Percentiles rank a stretch among this genome's conserved stretches.
Conservation (phyloP, 2,797 vertebrate species). For the Rhadinocentrus ornatus region DNA sequence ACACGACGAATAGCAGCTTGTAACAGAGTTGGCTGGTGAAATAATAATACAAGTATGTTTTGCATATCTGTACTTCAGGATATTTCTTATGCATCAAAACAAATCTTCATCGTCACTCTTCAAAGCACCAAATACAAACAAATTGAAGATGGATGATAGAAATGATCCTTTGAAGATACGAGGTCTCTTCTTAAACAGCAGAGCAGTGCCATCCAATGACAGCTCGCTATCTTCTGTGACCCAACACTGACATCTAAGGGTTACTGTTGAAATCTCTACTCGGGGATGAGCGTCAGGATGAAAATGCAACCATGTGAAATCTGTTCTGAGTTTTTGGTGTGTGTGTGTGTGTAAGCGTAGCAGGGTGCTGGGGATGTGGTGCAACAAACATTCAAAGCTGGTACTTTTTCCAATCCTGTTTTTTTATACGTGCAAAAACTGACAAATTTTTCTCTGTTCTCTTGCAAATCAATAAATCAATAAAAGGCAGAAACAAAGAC, state of each 20-base stretch:
- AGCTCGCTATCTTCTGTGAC: constrained; percentile 33
- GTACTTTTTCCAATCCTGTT: too few relatives aligned
- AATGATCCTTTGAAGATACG: constrained; percentile 18
- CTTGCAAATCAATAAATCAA: not conserved
- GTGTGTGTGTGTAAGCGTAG: not conserved
- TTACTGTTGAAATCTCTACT: constrained; percentile 22
- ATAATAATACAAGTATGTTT: not conserved
- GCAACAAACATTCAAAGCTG: not conserved
- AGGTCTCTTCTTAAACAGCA: constrained; percentile 13
- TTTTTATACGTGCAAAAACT: too few relatives aligned
- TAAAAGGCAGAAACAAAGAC: not conserved
- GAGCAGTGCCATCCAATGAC: not conserved
- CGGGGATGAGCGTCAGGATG: too few relatives aligned
- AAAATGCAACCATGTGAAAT: not conserved
- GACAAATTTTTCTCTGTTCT: too few relatives aligned
- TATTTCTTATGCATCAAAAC: too few relatives aligned
- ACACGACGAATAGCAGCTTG: too few relatives aligned
- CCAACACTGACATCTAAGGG: constrained; percentile 79
- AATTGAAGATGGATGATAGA: not conserved
- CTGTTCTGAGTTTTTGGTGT: rapidly evolving
- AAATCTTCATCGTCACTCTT: too few relatives aligned
- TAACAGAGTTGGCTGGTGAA: too few relatives aligned
- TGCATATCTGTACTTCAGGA: not conserved
- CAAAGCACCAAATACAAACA: too few relatives aligned
- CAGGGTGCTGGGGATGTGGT: not conserved